Evolutionary conservation across 2,113 vertebrate genomes (phyloP).

Genomic region (Cryptoleucopteryx plumbea): DNA sequence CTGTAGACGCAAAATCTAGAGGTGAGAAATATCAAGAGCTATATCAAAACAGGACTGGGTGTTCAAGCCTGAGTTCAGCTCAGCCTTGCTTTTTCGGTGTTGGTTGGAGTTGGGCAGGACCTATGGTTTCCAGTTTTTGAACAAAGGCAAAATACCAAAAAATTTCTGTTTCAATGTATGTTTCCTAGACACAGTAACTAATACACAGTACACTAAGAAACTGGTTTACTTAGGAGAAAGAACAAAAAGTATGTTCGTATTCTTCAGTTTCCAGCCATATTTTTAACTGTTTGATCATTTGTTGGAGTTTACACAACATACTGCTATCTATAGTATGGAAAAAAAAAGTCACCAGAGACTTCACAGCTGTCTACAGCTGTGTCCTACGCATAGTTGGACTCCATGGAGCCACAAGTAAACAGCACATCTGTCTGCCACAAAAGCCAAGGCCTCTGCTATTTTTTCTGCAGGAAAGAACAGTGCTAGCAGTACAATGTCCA

Average conservation of each 20-base stretch:
- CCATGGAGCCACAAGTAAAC: background rate
- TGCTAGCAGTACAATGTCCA: background rate
- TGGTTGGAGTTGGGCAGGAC: background rate
- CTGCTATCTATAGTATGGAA: background rate
- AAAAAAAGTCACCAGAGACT: background rate
- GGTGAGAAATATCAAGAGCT: background rate
- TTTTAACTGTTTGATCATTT: background rate
- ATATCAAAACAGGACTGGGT: background rate
- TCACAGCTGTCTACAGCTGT: conserved; percentile 2
- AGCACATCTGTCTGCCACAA: background rate
- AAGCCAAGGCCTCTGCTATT: background rate
- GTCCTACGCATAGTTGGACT: background rate
- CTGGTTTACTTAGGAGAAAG: background rate
- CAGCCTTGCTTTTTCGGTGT: background rate
- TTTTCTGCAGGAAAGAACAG: background rate
- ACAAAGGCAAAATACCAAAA: background rate
- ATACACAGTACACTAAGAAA: background rate
- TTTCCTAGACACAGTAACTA: background rate
- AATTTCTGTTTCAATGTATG: background rate
- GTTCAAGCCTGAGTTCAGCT: background rate
- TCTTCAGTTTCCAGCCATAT: background rate
- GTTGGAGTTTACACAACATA: background rate
- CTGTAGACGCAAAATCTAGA: background rate
- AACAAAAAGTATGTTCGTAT: background rate
- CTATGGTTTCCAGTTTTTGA: background rate